Base-by-base conservation (phyloP, 2,888 invertebrate species). In the Sarcophaga subvicina region DNA sequence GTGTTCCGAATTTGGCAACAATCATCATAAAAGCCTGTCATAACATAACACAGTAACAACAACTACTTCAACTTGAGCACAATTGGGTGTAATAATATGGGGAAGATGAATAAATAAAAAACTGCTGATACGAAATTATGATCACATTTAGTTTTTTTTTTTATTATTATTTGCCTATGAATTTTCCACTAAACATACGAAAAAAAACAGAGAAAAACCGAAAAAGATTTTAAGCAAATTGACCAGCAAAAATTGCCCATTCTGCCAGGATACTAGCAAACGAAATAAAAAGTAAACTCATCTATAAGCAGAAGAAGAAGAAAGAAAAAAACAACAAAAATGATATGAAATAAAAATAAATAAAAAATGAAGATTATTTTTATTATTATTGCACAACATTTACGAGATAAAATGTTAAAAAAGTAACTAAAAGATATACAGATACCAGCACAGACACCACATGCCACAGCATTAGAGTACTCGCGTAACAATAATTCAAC, bases 321-420 rank as follows among this genome's bases (percentile, higher is more conserved):
- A 71, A 37, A 45, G n/a, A 10, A 66, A 11, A 49, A 79, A 75
- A 83, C 71, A 71, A 47, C 45, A 1, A 75, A 82, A 78, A 75
- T 17, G 70, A 27, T 67, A 81, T 66, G 49, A 85, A 78, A 54
- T 54, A 54, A 54, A 69, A 20, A 69, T 20, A 69, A 76, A 81
- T 62, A 47, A 59, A 81, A 83, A 80, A 86, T 80, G 69, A 80
- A 80, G 83, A 83, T 86, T 86, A 83, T 78, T 83, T 86, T 87
- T 87, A 87, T 87, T 83, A 83, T 83, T 87, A 83, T 83, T 83
- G 64, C 86, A 83, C 66, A 78, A 66, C 70, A 83, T 81, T 83
- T 83, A 79, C 62, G 70, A 78, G 69, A 76, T 82, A 76, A 76
- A 86, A 81, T 82, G 70, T 66, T 76, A 83, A 86, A 86, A 83